Percentiles rank a stretch among this genome's conserved stretches.
Evolutionary conservation across 1,140 invertebrate species (phyloP).

Genomic region (Potamilus streckersoni): DNA sequence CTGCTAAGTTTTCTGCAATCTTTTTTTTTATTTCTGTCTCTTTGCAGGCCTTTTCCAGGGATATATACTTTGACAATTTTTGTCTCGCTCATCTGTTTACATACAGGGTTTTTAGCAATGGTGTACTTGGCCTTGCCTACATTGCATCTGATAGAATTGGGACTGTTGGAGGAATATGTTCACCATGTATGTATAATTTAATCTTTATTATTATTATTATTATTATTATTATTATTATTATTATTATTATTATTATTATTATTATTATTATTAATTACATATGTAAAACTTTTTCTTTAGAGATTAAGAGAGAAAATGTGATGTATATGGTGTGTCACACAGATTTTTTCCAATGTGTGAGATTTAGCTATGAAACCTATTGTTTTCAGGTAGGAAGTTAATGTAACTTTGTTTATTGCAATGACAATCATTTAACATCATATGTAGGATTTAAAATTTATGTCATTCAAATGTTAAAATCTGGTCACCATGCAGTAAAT

Average conservation of each 20-base stretch:
- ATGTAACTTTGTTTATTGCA: too few species aligned
- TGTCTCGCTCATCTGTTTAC: constrained; percentile 97
- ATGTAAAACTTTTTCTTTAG: too few species aligned
- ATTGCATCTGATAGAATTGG: constrained; percentile 92
- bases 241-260: constrained; percentile 1
- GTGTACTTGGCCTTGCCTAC: constrained; percentile 94
- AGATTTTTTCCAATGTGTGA: too few species aligned
- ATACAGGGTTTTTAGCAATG: constrained; percentile 95
- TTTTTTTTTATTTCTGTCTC: neutral
- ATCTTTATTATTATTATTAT: neutral
- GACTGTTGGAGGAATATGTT: constrained; percentile 96
- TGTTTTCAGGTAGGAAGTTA: too few species aligned
- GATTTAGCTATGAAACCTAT: too few species aligned
- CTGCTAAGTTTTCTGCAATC: neutral
- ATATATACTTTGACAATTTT: constrained; percentile 87
- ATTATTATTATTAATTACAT: neutral
- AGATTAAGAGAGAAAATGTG: too few species aligned
- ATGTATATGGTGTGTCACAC: too few species aligned
- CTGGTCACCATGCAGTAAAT: too few species aligned
- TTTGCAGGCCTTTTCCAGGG: constrained; percentile 55
- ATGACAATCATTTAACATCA: too few species aligned
- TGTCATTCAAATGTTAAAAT: too few species aligned
- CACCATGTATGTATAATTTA: constrained; percentile 78
- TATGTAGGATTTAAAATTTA: too few species aligned
- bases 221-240: constrained; percentile 2